Evolutionary conservation across 1,140 invertebrate species (phyloP).

Genomic region (Arion vulgaris): DNA sequence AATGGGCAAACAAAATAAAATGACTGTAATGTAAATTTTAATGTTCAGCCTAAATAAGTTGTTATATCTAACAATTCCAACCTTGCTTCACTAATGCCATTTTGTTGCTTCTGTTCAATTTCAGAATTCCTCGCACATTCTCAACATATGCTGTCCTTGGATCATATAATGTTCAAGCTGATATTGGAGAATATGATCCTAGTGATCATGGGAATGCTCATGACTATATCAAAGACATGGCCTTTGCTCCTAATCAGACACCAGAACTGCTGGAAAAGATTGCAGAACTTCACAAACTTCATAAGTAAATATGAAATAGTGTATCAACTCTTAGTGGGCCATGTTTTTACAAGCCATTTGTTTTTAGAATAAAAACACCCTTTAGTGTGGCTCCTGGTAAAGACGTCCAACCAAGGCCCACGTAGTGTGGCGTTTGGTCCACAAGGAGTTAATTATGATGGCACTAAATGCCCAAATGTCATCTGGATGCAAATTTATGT

Average conservation of each 20-base stretch:
- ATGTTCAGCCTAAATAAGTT: too few relatives aligned
- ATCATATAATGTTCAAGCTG: slow-evolving; percentile 97
- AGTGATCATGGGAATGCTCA: slow-evolving; percentile 77
- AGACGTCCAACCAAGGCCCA: too few relatives aligned
- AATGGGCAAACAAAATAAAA: too few relatives aligned
- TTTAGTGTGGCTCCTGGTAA: too few relatives aligned
- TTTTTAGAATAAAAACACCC: too few relatives aligned
- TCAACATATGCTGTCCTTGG: slow-evolving; percentile 96
- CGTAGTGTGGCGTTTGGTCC: too few relatives aligned
- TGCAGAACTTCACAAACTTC: slow-evolving; percentile 93
- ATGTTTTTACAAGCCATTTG: too few relatives aligned
- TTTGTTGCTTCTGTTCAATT: slow-evolving; percentile 44
- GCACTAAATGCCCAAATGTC: too few relatives aligned
- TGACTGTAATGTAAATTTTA: too few relatives aligned
- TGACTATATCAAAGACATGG: slow-evolving; percentile 90
- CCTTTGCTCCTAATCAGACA: slow-evolving; percentile 85
- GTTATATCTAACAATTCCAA: not conserved
- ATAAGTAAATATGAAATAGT: slow-evolving; percentile 80
- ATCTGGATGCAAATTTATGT: too few relatives aligned
- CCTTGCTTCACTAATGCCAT: not conserved
- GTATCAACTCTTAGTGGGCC: too few relatives aligned
- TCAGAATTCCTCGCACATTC: slow-evolving; percentile 93
- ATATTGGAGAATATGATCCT: slow-evolving; percentile 95
- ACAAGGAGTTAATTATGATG: too few relatives aligned
- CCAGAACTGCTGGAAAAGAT: slow-evolving; percentile 94